phyloP scores from a whole-genome alignment of 2,797 vertebrate species.

The Pangasius macronema region DNA sequence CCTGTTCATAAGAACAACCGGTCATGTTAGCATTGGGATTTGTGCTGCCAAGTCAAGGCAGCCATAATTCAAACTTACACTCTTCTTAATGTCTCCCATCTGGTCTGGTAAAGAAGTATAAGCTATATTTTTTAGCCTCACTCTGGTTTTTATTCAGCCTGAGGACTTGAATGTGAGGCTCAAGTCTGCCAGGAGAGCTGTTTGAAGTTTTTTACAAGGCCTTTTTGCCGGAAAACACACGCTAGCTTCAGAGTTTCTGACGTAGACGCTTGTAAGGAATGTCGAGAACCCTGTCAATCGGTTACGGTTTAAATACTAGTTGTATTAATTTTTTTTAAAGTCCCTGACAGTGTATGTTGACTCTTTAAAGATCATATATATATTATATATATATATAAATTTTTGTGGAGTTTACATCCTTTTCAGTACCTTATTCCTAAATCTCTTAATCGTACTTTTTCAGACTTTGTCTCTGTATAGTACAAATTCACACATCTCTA shows the following conservation, averaged over 20 bases:
- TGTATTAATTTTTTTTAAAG: too few relatives aligned
- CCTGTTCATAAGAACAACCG: conserved; percentile 36
- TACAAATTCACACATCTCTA: neutral
- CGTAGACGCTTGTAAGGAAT: too few relatives aligned
- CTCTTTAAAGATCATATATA: conserved; percentile 1
- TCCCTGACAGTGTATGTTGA: neutral
- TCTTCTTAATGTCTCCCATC: conserved; percentile 64
- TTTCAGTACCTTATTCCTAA: too few relatives aligned
- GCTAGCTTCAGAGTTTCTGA: conserved; percentile 38
- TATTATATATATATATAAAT: too few relatives aligned
- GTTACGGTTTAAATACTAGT: too few relatives aligned
- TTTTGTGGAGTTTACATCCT: too few relatives aligned
- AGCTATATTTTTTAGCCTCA: conserved; percentile 53
- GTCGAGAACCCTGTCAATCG: too few relatives aligned
- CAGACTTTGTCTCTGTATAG: neutral
- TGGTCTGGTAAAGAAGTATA: conserved; percentile 60
- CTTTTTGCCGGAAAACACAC: conserved; percentile 57
- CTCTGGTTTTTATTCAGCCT: conserved; percentile 49
- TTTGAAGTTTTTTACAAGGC: conserved; percentile 41
- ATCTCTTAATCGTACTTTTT: too few relatives aligned
- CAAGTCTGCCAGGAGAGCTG: conserved; percentile 51
- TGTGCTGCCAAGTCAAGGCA: conserved; percentile 57
- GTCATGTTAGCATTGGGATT: neutral
- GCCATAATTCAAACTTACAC: conserved; percentile 51
- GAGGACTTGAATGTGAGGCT: conserved; percentile 57